Percentiles rank a stretch among this genome's conserved stretches.
Conservation (phyloP, 2,888 invertebrate genomes). For the Dinocampus coccinellae region DNA sequence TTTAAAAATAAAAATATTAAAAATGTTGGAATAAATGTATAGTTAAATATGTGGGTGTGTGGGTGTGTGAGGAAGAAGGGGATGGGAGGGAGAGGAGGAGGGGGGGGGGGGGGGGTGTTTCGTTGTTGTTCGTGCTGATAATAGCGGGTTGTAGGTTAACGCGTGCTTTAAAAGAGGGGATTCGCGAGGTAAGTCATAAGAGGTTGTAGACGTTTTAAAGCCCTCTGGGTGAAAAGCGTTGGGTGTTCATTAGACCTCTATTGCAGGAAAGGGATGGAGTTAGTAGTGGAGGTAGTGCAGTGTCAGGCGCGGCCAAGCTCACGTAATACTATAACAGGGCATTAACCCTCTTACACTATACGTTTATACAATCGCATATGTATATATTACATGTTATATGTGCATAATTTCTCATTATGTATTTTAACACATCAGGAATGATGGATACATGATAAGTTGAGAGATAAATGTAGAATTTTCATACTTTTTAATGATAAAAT, state of each 20-base stretch:
- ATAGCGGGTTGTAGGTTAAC: conserved; percentile 40
- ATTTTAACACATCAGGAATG: not conserved
- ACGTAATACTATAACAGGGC: conserved; percentile 45
- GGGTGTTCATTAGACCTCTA: conserved; percentile 28
- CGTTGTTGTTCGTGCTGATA: conserved; percentile 42
- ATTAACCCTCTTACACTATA: conserved; percentile 41
- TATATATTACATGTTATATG: too few species aligned
- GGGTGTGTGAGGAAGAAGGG: too few species aligned
- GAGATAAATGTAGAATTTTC: too few species aligned
- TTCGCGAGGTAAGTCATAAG: conserved; percentile 29
- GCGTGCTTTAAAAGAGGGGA: conserved; percentile 37
- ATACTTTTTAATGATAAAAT: too few species aligned
- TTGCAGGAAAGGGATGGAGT: not conserved
- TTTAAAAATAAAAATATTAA: too few species aligned
- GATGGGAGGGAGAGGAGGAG: too few species aligned
- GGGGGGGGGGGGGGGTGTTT: too few species aligned
- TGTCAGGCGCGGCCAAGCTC: conserved; percentile 47
- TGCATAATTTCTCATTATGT: too few species aligned
- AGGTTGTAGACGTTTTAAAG: conserved; percentile 23
- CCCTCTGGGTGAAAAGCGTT: conserved; percentile 11
- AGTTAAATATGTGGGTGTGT: too few species aligned
- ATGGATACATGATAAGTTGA: too few species aligned
- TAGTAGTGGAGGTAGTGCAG: not conserved
- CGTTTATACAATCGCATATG: not conserved
- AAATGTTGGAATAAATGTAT: too few species aligned